phyloP scores from a whole-genome alignment of 2,113 vertebrate species.

The Halichoerus grypus region DNA sequence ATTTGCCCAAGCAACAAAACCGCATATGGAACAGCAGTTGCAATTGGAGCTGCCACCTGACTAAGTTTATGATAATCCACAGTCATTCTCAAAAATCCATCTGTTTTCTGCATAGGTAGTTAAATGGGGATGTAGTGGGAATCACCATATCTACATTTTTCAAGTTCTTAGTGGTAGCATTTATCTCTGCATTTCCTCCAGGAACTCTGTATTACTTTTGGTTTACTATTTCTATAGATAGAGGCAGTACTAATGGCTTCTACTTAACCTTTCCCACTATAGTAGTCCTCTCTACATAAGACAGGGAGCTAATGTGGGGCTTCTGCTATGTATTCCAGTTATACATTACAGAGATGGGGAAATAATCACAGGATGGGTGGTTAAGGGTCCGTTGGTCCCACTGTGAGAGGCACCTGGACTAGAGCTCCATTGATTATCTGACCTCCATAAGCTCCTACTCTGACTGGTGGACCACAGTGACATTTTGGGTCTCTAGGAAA shows the following conservation, averaged over 20 bases:
- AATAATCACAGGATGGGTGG: neutral
- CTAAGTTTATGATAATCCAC: slow-evolving; percentile 9
- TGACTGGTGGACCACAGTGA: neutral
- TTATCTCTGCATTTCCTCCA: neutral
- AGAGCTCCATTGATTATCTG: neutral
- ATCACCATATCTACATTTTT: neutral
- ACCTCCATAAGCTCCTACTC: neutral
- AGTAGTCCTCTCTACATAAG: neutral
- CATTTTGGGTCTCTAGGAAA: neutral
- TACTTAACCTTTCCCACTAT: neutral
- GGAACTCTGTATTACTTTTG: neutral
- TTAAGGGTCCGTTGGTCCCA: neutral
- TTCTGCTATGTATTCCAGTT: neutral
- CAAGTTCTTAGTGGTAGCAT: neutral
- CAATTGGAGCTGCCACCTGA: neutral
- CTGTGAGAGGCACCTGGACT: neutral
- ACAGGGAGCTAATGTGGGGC: neutral
- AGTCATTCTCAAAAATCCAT: neutral
- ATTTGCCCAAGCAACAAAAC: slow-evolving; percentile 4
- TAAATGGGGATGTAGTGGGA: neutral
- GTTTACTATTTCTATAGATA: neutral
- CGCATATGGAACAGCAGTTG: slow-evolving; percentile 4
- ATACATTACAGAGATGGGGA: neutral
- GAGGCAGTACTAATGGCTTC: neutral
- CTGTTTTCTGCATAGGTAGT: neutral